A percentile compares a stretch with the other conserved stretches of the same genome.
phyloP scores from a whole-genome alignment of 2,113 vertebrate genomes.

The Dunckerocampus dactyliophorus region DNA sequence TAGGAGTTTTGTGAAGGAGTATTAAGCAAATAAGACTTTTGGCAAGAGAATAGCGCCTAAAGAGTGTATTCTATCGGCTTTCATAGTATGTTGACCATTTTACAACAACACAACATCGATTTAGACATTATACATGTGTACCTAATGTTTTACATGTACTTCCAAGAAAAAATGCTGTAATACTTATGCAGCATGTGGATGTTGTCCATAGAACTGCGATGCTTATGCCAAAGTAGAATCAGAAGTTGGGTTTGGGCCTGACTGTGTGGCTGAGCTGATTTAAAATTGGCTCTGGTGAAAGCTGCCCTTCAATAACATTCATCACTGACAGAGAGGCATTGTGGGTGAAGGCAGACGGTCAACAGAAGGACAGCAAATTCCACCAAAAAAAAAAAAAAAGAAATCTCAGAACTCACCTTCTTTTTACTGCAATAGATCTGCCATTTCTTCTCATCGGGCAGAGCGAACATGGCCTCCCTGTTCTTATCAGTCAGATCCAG shows the following conservation, averaged over 20 bases:
- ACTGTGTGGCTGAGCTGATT: conserved; percentile 16
- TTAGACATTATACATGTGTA: background rate
- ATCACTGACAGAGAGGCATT: conserved; percentile 30
- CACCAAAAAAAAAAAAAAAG: conserved; percentile 5
- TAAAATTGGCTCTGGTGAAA: conserved; percentile 12
- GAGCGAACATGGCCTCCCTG: conserved; percentile 94
- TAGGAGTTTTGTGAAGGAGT: conserved; percentile 41
- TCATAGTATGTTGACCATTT: conserved; percentile 48
- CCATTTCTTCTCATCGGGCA: conserved; percentile 98
- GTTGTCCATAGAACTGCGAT: background rate
- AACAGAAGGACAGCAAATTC: conserved; percentile 34
- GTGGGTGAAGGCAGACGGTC: conserved; percentile 35
- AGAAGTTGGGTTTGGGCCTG: conserved; percentile 17
- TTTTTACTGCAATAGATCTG: conserved; percentile 99
- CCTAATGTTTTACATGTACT: conserved; percentile 3
- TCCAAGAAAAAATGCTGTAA: background rate
- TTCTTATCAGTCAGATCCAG: conserved; percentile 97
- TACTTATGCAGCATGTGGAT: background rate
- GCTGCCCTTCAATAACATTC: conserved; percentile 27
- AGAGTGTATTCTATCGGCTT: conserved; percentile 29
- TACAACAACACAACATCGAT: conserved; percentile 14
- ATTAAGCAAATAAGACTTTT: conserved; percentile 31
- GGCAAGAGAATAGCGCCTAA: conserved; percentile 38
- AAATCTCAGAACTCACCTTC: conserved; percentile 75
- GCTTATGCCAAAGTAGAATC: conserved; percentile 32